phyloP scores from a whole-genome alignment of 2,113 vertebrate genomes.

The Lates calcarifer region DNA sequence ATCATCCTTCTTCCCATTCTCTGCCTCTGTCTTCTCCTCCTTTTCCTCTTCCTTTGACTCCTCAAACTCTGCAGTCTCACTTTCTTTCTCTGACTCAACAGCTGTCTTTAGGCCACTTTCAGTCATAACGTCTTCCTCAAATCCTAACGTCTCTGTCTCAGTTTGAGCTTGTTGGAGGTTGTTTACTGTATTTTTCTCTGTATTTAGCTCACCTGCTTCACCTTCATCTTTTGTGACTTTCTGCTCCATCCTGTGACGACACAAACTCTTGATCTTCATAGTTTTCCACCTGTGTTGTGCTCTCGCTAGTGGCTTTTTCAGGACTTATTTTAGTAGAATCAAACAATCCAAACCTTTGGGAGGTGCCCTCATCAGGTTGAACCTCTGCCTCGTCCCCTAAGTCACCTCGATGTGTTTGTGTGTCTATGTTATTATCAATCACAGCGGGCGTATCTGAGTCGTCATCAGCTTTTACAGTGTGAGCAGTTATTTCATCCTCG shows the following conservation, averaged over 20 bases:
- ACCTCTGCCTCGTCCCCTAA: slow-evolving; percentile 1
- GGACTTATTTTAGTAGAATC: not conserved
- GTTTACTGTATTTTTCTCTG: not conserved
- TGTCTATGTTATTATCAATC: slow-evolving; percentile 2
- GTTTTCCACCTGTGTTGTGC: slow-evolving; percentile 5
- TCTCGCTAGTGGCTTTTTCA: slow-evolving; percentile 4
- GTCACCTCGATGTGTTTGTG: not conserved
- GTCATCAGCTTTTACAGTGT: not conserved
- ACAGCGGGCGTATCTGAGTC: not conserved
- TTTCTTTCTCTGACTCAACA: not conserved
- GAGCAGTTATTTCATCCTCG: not conserved
- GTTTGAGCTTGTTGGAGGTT: not conserved
- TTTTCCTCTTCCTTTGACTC: not conserved
- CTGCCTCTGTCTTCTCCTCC: not conserved
- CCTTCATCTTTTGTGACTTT: not conserved
- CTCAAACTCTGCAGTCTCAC: not conserved
- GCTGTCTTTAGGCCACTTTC: not conserved
- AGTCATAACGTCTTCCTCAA: slow-evolving; percentile 14
- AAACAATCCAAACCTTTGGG: not conserved
- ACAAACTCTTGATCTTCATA: not conserved
- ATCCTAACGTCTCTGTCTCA: not conserved
- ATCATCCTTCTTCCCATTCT: not conserved
- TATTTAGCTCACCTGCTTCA: not conserved
- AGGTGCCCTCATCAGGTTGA: not conserved
- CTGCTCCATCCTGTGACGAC: not conserved